Evolutionary conservation across 2,113 vertebrate species (phyloP), one percentile per base, ranked within the genome.

Genomic region (Hydrochoerus hydrochaeris): DNA sequence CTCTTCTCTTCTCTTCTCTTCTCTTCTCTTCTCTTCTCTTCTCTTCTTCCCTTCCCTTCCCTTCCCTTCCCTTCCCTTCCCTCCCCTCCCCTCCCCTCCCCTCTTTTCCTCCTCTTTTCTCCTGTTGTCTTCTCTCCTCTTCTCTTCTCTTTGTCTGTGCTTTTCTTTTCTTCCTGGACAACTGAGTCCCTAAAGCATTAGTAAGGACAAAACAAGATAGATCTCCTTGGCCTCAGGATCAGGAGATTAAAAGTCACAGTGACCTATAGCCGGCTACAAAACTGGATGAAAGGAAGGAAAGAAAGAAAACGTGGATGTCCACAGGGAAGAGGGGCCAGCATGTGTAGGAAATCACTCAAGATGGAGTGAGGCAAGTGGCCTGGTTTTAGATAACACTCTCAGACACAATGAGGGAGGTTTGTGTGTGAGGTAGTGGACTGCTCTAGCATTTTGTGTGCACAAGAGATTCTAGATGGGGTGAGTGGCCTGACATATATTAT

Each of bases 121-220:
- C 60, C 20, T 13, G 62, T 24, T 44, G 22, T 20, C 71, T 26
- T 44, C 1, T n/a, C 38, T 54, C 63, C 30, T 63, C 32, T 7
- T 41, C 8, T 30, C 69, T 22, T 24, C 9, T 73, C 69, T 57
- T 77, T 46, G 46, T 35, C 17, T 77, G 30, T 77, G 8, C 24
- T 28, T 16, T 19, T 71, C 67, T 49, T 67, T 58, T 7, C 1
- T 20, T 77, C 22, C 46, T 46, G 46, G 46, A 46, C 46, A 46
- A 46, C 46, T 46, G 46, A 71, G 62, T 80, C 16, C 41, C n/a
- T 71, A 41, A 85, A 69, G 32, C 10, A 77, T 52, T 49, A 41
- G 41, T 69, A 78, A 44, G 12, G 49, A 41, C 44, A 96, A 96
- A 96, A n/a, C n/a, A 71, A 71, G 20, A 80, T 5, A 80, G 32